phyloP scores from a whole-genome alignment of 2,888 invertebrate genomes.

The Scaeva pyrastri region DNA sequence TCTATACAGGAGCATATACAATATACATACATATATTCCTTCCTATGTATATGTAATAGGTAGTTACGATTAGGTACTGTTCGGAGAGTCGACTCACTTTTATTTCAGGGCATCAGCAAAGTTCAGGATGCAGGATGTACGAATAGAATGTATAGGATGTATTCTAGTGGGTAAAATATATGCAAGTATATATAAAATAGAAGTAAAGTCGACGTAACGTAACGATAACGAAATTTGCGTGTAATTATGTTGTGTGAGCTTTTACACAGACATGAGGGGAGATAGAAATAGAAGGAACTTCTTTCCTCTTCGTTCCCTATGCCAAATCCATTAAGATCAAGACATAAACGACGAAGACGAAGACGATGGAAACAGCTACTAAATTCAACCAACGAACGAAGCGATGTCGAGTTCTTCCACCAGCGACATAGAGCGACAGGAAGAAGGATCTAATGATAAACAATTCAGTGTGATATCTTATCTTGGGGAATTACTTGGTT shows the following conservation, averaged over 20 bases:
- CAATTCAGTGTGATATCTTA: slow-evolving; percentile 74
- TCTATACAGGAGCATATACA: no score
- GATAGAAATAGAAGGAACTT: no score
- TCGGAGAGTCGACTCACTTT: neutral
- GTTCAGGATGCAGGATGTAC: slow-evolving; percentile 24
- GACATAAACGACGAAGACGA: slow-evolving; percentile 60
- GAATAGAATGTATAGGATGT: no score
- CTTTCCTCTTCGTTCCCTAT: neutral
- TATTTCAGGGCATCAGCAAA: neutral
- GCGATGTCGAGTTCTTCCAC: slow-evolving; percentile 9
- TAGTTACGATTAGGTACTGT: neutral
- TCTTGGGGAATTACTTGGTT: slow-evolving; percentile 64
- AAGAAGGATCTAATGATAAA: slow-evolving; percentile 71
- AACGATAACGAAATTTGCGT: slow-evolving; percentile 67
- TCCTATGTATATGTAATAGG: neutral
- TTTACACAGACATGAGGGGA: neutral
- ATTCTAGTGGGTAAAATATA: no score
- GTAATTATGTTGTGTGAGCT: slow-evolving; percentile 71
- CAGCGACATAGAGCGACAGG: slow-evolving; percentile 56
- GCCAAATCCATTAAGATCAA: slow-evolving; percentile 72
- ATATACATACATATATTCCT: neutral
- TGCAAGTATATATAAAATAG: neutral
- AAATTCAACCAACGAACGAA: slow-evolving; percentile 50
- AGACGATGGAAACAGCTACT: slow-evolving; percentile 67
- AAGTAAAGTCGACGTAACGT: slow-evolving; percentile 30